Conservation (phyloP, 2,113 vertebrate genomes). For the Syngnathus typhle region DNA sequence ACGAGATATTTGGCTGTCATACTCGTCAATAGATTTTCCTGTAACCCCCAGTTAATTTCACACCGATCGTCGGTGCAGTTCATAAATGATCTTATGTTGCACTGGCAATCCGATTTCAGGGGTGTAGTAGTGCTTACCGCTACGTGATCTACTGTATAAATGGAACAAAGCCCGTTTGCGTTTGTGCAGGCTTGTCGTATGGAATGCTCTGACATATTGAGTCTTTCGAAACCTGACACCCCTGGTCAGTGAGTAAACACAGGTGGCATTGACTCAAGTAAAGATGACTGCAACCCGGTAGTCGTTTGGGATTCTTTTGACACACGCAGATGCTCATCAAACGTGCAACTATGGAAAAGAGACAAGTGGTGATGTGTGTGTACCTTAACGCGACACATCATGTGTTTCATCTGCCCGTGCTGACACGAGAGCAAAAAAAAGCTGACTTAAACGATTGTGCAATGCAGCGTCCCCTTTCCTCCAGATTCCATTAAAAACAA, state of each 20-base stretch:
- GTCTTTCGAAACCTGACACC: conserved; percentile 16
- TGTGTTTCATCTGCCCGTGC: conserved; percentile 20
- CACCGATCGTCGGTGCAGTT: background rate
- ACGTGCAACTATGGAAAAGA: background rate
- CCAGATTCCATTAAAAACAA: conserved; percentile 1
- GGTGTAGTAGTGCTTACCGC: background rate
- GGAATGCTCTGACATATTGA: background rate
- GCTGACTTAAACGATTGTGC: conserved; percentile 43
- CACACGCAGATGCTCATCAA: background rate
- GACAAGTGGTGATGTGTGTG: conserved; percentile 9
- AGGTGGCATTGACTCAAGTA: background rate
- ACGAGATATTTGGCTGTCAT: background rate
- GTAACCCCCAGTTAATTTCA: background rate
- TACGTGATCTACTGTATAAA: background rate
- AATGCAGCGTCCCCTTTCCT: conserved; percentile 11
- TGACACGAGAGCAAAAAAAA: conserved; percentile 31
- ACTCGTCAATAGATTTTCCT: conserved; percentile 1
- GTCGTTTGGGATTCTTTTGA: background rate
- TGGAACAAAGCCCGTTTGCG: background rate
- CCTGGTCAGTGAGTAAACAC: background rate
- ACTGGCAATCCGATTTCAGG: background rate
- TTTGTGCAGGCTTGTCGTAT: conserved; percentile 3
- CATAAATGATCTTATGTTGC: background rate
- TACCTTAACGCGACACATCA: background rate
- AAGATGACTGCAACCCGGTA: background rate